Evolutionary conservation across 2,888 invertebrate genomes (phyloP), one percentile per base, ranked within the genome.

Genomic region (Melipona bicolor): DNA sequence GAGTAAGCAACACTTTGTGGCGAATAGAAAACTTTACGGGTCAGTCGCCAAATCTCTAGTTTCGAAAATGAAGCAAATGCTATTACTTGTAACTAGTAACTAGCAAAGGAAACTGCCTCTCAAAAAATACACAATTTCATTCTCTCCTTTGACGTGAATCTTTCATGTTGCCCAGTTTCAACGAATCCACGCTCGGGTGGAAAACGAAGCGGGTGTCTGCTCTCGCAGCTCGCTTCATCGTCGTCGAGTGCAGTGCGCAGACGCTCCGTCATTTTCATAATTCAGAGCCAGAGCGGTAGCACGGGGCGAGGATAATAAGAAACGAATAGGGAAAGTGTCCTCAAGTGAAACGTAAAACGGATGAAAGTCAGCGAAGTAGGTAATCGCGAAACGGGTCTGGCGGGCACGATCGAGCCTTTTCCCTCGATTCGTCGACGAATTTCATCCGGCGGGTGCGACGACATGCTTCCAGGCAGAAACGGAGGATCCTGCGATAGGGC

Each of bases 311-410:
- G 54, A 73, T 82, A 67, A 83, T 56, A 77, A 77, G 77, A 74
- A 78, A 77, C 65, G 64, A 64, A 56, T 64, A 56, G 52, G 24
- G 24, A 62, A 61, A 74, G 70, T 50, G 62, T 78, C 50, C 71
- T 75, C 56, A 74, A 78, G 74, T 65, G 74, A 75, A 74, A 71
- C 52, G 74, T 64, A 74, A 83, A 77, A 71, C 73, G 84, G 61
- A 78, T 71, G 74, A 75, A 83, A 75, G 78, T 70, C 61, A 52
- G 15, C 76, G 68, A 83, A 72, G 73, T 56, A 65, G 70, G 77
- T 74, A 83, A 70, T 78, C 62, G 67, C 49, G 70, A 71, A 61
- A 9, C 11, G 36, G 52, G 71, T 72, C 59, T 71, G 61, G 71
- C 62, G 50, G 13, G 71, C 56, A 59, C n/a, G 64, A 75, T 77